A percentile compares a stretch with the other conserved stretches of the same genome.
Conservation (phyloP, 2,888 invertebrate species). For the Schizaphis graminum region DNA sequence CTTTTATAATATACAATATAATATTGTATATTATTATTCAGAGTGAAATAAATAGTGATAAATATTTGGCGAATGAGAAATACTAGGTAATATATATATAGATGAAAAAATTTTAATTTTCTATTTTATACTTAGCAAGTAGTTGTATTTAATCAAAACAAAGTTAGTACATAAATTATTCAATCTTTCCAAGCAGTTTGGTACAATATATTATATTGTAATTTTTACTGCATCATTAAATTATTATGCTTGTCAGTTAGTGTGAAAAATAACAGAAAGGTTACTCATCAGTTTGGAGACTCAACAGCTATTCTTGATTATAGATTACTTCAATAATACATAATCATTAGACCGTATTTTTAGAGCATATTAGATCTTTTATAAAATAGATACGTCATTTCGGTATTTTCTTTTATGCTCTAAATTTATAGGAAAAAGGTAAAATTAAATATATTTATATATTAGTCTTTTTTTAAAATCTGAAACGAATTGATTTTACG, state of each 20-base stretch:
- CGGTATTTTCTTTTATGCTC: background rate
- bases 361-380: too few species aligned
- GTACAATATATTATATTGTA: background rate
- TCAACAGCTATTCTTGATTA: background rate
- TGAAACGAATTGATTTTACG: background rate
- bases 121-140: too few species aligned
- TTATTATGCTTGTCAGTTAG: too few species aligned
- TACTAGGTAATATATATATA: too few species aligned
- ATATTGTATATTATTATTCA: too few species aligned
- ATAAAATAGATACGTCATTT: background rate
- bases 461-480: background rate
- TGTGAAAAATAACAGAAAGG: background rate
- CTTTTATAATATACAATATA: too few species aligned
- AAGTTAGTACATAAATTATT: background rate
- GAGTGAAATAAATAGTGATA: too few species aligned
- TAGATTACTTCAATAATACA: background rate
- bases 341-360: background rate
- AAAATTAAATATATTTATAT: background rate
- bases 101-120: too few species aligned
- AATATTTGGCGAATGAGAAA: too few species aligned
- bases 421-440: background rate
- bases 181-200: background rate
- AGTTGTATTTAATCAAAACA: background rate
- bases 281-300: background rate
- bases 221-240: background rate